Conservation (phyloP, 2,888 invertebrate genomes). For the Operophtera brumata region DNA sequence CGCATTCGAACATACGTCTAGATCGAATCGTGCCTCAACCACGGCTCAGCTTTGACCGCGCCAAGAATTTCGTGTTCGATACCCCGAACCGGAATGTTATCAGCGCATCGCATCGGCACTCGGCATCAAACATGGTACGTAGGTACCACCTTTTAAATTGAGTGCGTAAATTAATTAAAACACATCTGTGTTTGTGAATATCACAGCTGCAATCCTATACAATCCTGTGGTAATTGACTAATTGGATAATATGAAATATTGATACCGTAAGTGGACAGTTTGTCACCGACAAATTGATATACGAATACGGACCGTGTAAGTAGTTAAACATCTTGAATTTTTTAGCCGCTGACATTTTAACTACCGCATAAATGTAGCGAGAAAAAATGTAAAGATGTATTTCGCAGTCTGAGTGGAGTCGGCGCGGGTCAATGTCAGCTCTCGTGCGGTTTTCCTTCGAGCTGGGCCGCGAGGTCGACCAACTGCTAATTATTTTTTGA, state of each 20-base stretch:
- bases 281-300: constrained; percentile 45
- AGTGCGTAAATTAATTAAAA: constrained; percentile 58
- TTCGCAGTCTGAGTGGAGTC: constrained; percentile 19
- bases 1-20: constrained; percentile 65
- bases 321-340: constrained; percentile 42
- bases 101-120: constrained; percentile 69
- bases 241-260: constrained; percentile 68
- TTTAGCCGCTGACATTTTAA: constrained; percentile 35
- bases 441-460: constrained; percentile 64
- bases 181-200: constrained; percentile 47
- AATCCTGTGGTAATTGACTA: constrained; percentile 64
- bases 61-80: constrained; percentile 74
- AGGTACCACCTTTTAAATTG: constrained; percentile 65
- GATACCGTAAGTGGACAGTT: constrained; percentile 55
- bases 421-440: constrained; percentile 63
- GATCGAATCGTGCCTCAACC: constrained; percentile 57
- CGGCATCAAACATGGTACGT: constrained; percentile 65
- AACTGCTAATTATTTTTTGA: constrained; percentile 75
- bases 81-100: constrained; percentile 75
- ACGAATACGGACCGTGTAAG: constrained; percentile 38
- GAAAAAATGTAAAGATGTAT: constrained; percentile 31
- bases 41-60: constrained; percentile 57
- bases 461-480: constrained; percentile 59
- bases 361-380: constrained; percentile 29
- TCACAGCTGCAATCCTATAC: constrained; percentile 40